These are phyloP conservation scores for Agrochola litura DNA, from an alignment of 2,888 invertebrate genomes.

Conservation along the genomic window DNA sequence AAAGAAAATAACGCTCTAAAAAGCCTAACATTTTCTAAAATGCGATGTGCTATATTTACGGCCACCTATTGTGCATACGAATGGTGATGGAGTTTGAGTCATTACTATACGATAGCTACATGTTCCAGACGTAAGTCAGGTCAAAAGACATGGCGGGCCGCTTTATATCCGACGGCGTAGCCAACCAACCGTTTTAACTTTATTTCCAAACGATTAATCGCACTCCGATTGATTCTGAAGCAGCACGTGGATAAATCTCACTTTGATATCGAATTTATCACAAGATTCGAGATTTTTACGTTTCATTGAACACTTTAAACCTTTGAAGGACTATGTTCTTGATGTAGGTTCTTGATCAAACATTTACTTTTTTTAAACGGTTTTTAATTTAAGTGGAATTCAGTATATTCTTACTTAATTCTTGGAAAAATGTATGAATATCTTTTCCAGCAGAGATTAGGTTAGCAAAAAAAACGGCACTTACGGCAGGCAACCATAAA, in stretches of 20 bases:
- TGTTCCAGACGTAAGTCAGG: conserved; percentile 21
- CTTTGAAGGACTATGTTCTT: conserved; percentile 33
- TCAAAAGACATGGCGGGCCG: conserved; percentile 29
- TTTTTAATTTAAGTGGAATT: conserved; percentile 31
- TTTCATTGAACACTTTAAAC: conserved; percentile 49
- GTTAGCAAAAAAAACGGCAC: too few relatives aligned
- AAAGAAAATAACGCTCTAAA: too few relatives aligned
- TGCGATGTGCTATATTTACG: too few relatives aligned
- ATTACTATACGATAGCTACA: not conserved
- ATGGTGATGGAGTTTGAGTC: too few relatives aligned
- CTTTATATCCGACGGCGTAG: conserved; percentile 43
- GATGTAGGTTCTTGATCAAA: conserved; percentile 25
- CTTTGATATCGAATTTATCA: conserved; percentile 71
- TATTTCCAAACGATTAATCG: conserved; percentile 71
- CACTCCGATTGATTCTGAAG: conserved; percentile 63
- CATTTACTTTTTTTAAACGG: conserved; percentile 6
- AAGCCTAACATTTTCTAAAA: too few relatives aligned
- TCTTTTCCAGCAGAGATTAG: not conserved
- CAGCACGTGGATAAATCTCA: conserved; percentile 61
- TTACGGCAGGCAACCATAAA: too few relatives aligned
- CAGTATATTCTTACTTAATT: not conserved
- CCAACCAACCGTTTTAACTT: conserved; percentile 54
- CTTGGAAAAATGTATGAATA: not conserved
- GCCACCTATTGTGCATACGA: too few relatives aligned
- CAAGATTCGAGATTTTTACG: conserved; percentile 58